Evolutionary conservation across 1,140 invertebrate genomes (phyloP).

Genomic region (Neodiprion pinetum): DNA sequence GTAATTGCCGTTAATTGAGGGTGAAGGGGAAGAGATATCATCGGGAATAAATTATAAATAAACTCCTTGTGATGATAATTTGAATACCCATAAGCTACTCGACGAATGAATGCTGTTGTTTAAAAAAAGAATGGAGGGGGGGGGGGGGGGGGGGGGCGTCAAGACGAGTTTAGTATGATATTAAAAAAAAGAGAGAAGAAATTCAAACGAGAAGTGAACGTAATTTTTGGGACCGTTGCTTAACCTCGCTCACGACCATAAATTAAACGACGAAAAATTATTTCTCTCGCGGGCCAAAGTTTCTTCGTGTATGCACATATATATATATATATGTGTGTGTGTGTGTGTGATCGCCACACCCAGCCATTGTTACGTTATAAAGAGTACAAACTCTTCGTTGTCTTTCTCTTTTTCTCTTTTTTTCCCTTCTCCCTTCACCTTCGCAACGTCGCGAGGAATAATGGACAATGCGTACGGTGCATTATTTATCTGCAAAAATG

Average conservation of each 20-base stretch:
- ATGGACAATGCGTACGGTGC: constrained; percentile 25
- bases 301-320: no score
- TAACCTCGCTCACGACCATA: constrained; percentile 5
- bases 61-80: not conserved
- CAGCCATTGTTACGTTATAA: constrained; percentile 33
- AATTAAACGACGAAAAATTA: constrained; percentile 36
- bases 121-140: not conserved
- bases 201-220: no score
- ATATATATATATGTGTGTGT: no score
- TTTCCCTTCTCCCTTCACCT: no score
- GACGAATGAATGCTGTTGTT: not conserved
- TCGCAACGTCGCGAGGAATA: constrained; percentile 39
- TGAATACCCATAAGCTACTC: not conserved
- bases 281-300: constrained; percentile 35
- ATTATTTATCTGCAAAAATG: no score
- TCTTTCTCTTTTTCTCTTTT: no score
- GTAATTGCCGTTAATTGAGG: not conserved
- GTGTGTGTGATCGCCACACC: constrained; percentile 28
- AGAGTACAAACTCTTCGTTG: constrained; percentile 22
- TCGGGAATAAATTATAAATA: not conserved
- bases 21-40: not conserved
- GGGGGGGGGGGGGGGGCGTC: not conserved
- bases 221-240: no score
- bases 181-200: not conserved
- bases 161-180: not conserved